phyloP scores from a whole-genome alignment of 2,113 vertebrate genomes.

The Apteryx mantelli region DNA sequence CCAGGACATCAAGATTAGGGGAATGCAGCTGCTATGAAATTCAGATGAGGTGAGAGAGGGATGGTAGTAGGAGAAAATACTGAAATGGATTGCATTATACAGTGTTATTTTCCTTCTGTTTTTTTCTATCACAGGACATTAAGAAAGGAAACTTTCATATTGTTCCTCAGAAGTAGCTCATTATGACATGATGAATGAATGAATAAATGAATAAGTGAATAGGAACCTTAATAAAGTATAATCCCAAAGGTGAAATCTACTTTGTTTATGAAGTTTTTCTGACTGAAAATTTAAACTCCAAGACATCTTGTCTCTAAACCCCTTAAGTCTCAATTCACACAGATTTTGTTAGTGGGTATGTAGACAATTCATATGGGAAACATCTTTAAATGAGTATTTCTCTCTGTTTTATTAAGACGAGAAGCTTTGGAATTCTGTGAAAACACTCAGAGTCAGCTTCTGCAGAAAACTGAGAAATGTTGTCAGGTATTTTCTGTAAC shows the following conservation, averaged over 20 bases:
- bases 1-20: neutral
- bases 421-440: neutral
- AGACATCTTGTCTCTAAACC: neutral
- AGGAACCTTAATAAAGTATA: neutral
- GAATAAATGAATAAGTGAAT: conserved; percentile 8
- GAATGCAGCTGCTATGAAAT: neutral
- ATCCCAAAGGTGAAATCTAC: conserved; percentile 14
- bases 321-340: neutral
- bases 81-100: neutral
- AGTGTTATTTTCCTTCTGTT: neutral
- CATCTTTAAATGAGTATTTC: neutral
- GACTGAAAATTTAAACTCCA: neutral
- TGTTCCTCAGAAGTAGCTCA: neutral
- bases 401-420: neutral
- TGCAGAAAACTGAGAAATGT: neutral
- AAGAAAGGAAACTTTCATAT: neutral
- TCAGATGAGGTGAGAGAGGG: neutral
- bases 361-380: neutral
- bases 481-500: neutral
- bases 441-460: neutral
- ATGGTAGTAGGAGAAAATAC: neutral
- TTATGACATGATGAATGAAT: neutral
- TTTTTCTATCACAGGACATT: neutral
- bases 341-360: neutral
- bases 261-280: neutral